A percentile compares a stretch with the other conserved stretches of the same genome.
Conservation (phyloP, 2,888 invertebrate genomes). For the Eupsilia transversa region DNA sequence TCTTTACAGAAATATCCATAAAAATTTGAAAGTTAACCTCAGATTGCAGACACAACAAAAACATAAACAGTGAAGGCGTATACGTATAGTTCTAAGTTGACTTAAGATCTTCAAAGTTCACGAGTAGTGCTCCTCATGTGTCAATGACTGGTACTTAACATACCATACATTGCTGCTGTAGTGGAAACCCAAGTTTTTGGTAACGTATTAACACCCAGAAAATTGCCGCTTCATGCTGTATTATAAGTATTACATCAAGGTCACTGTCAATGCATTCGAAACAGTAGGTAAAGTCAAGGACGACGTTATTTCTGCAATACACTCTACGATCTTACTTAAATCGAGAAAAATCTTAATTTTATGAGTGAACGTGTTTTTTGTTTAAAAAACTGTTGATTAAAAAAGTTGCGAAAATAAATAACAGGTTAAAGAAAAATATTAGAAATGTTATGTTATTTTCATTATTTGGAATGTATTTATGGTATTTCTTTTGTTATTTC, state of each 20-base stretch:
- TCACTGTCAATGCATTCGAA: conserved; percentile 53
- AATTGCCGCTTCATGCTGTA: conserved; percentile 11
- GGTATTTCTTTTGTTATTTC: background rate
- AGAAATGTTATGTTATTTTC: background rate
- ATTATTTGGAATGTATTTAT: background rate
- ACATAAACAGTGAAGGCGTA: conserved; percentile 17
- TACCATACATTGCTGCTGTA: background rate
- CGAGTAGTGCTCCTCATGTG: conserved; percentile 12
- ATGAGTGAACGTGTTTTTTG: background rate
- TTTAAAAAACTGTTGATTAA: background rate
- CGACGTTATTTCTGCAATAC: conserved; percentile 16
- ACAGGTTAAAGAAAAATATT: background rate
- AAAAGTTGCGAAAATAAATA: background rate
- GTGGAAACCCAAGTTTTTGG: conserved; percentile 13
- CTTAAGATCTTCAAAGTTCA: conserved; percentile 42
- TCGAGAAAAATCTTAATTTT: conserved; percentile 6
- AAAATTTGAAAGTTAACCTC: conserved; percentile 39
- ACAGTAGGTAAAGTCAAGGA: conserved; percentile 51
- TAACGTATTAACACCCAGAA: conserved; percentile 26
- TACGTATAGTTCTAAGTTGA: conserved; percentile 20
- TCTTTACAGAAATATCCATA: conserved; percentile 32
- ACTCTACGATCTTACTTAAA: conserved; percentile 10
- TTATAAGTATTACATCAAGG: conserved; percentile 47
- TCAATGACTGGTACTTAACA: conserved; percentile 42
- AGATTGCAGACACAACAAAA: conserved; percentile 9